Conservation (phyloP, 2,113 vertebrate genomes). For the Scalopus aquaticus region DNA sequence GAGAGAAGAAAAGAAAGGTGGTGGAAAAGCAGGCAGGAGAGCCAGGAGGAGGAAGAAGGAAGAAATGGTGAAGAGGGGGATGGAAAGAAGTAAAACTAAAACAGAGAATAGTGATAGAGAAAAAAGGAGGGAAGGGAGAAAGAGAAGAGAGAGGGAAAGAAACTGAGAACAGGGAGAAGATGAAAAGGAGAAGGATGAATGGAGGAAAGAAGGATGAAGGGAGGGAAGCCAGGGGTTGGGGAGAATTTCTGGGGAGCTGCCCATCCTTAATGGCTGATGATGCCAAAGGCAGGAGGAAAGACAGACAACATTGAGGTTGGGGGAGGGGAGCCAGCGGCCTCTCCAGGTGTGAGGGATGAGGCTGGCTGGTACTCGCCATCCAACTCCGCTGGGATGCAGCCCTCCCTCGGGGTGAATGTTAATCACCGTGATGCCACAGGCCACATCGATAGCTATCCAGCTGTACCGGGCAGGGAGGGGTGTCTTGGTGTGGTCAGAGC, state of each 20-base stretch:
- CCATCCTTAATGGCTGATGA: not conserved
- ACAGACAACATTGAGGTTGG: too few species aligned
- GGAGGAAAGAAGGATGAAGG: not conserved
- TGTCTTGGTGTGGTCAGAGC: not conserved
- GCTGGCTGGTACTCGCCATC: not conserved
- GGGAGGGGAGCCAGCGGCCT: not conserved
- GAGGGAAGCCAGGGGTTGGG: not conserved
- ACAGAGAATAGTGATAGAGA: not conserved
- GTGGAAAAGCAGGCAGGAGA: not conserved
- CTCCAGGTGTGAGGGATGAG: not conserved
- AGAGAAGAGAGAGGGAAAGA: not conserved
- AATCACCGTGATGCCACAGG: not conserved
- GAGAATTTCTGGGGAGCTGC: not conserved
- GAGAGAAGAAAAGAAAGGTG: not conserved
- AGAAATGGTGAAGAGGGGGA: not conserved
- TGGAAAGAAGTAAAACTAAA: not conserved
- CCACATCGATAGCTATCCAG: not conserved
- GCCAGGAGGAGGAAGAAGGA: not conserved
- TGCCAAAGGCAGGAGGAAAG: not conserved
- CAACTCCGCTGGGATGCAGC: not conserved
- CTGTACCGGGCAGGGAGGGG: not conserved
- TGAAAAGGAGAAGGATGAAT: not conserved
- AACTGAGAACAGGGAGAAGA: not conserved
- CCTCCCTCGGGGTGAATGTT: not conserved
- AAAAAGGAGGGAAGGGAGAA: not conserved